Conservation (phyloP, 1,140 invertebrate species). For the Acyrthosiphon pisum region DNA sequence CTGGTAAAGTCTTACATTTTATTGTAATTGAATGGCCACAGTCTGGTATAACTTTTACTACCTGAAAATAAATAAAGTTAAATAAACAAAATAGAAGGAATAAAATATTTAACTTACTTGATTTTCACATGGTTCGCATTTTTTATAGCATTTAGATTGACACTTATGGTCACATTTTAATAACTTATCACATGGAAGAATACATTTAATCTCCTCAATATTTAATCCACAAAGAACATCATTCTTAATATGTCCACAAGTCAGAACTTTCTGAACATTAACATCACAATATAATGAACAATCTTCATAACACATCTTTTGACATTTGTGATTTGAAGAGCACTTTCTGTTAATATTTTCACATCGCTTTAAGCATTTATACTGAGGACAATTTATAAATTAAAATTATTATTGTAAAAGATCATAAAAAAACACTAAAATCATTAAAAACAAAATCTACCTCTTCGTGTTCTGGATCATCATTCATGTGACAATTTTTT, state of each 20-base stretch:
- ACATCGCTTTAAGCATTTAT: constrained; percentile 61
- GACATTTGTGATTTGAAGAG: constrained; percentile 64
- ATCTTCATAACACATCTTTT: constrained; percentile 65
- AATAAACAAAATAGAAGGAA: not conserved
- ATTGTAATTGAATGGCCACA: constrained; percentile 34
- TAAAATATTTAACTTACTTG: not conserved
- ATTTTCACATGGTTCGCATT: not conserved
- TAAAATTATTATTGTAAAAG: not conserved
- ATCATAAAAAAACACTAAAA: not conserved
- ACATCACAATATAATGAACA: constrained; percentile 61
- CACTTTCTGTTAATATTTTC: constrained; percentile 64
- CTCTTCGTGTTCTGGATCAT: constrained; percentile 59
- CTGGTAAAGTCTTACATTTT: not conserved
- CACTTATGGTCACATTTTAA: constrained; percentile 37
- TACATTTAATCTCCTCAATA: constrained; percentile 6
- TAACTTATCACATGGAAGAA: not conserved
- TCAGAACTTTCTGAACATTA: not conserved
- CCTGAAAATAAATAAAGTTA: not conserved
- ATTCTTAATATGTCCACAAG: constrained; percentile 15
- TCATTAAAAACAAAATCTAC: not conserved
- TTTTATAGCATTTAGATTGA: constrained; percentile 26
- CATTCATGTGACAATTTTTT: constrained; percentile 58
- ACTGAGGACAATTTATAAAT: not conserved
- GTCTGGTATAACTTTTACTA: constrained; percentile 9
- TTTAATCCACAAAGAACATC: constrained; percentile 15